Base-by-base conservation (phyloP, 2,113 vertebrate species). In the Arothron firmamentum region DNA sequence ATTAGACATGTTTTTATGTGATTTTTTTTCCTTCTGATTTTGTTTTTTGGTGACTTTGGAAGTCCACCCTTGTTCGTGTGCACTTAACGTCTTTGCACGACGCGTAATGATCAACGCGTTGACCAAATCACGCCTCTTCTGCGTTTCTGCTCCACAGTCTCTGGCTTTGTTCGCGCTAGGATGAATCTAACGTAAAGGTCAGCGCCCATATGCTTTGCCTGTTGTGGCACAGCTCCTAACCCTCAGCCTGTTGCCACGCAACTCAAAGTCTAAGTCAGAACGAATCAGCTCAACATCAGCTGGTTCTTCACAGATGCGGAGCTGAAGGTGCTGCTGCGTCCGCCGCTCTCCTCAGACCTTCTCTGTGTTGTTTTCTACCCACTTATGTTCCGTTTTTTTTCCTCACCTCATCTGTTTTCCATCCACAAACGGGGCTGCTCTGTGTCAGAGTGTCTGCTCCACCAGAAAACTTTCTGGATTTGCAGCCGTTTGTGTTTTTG, bases 171-270 rank as follows among this genome's bases (percentile, higher is more conserved):
- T 13, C 47, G 13, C 4, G 52, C 56, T 48, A 4, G 18, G 49
- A 23, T 13, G 10, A 38, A 66, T 53, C 58, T 25, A 66, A 65
- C 63, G 55, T 70, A 80, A 86, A 85, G 78, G 81, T 85, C 70
- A 64, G 62, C 28, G 57, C 57, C 63, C 19, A 34, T 6, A 23
- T 65, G 41, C 45, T 54, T 42, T 64, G 56, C 61, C 69, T 70
- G 73, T 79, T 77, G 67, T 83, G 75, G 79, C 80, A 77, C 62
- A 46, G 72, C 64, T 79, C 83, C 18, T 70, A 80, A 80, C 79
- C 86, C 31, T 28, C 52, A 50, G 62, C 67, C 53, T 46, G 87
- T 90, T 90, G 87, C 88, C 85, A 88, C 69, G 85, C 85, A 86
- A 89, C 86, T 84, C 78, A 70, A 76, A 78, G 58, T 77, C 45